Evolutionary conservation across 2,888 invertebrate genomes (phyloP).

Genomic region (Drosophila fungiperda): DNA sequence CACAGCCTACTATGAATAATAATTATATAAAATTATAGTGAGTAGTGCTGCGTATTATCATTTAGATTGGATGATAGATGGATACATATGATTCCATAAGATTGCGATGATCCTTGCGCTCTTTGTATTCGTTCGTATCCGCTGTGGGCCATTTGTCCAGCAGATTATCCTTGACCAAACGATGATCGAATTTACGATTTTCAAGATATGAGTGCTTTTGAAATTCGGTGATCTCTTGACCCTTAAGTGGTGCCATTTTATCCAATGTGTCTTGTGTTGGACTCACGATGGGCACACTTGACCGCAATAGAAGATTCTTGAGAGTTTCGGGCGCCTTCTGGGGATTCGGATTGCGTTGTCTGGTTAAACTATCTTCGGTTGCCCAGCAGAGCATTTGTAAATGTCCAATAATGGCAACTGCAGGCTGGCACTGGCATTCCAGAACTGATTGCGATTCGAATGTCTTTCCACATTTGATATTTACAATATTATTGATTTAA

Average conservation of each 20-base stretch:
- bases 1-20: conserved; percentile 25
- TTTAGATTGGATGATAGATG: conserved; percentile 24
- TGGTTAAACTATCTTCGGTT: conserved; percentile 79
- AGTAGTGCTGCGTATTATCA: conserved; percentile 1
- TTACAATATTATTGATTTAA: conserved; percentile 68
- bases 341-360: conserved; percentile 79
- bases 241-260: conserved; percentile 69
- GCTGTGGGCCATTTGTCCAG: conserved; percentile 83
- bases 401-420: conserved; percentile 1
- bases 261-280: conserved; percentile 49
- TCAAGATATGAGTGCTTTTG: conserved; percentile 83
- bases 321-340: conserved; percentile 79
- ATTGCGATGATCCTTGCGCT: conserved; percentile 84
- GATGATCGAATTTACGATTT: conserved; percentile 84
- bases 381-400: conserved; percentile 83
- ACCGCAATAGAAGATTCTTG: conserved; percentile 82
- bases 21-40: not conserved
- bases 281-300: conserved; percentile 85
- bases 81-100: conserved; percentile 85
- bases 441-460: conserved; percentile 18
- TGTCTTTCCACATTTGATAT: not conserved
- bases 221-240: conserved; percentile 69
- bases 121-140: conserved; percentile 80
- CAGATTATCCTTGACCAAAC: conserved; percentile 84
- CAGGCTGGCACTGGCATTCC: conserved; percentile 9